These are phyloP conservation scores for Xiphias gladius DNA, from an alignment of 2,113 vertebrate species.

Conservation along the genomic window DNA sequence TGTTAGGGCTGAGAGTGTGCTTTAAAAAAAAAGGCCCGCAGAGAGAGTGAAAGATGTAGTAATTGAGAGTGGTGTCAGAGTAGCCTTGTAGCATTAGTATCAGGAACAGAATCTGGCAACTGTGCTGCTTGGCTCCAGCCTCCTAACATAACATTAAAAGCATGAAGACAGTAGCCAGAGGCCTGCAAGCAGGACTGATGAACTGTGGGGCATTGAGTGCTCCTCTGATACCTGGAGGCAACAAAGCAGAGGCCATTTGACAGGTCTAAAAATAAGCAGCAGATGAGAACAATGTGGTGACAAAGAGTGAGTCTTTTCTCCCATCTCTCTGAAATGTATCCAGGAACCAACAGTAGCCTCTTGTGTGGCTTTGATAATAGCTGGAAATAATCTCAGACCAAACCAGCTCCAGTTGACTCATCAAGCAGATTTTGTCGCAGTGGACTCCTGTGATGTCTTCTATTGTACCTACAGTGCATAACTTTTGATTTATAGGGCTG, in stretches of 20 bases:
- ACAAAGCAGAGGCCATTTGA: constrained; percentile 51
- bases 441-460: not conserved
- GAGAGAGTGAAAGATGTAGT: constrained; percentile 12
- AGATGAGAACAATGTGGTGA: constrained; percentile 48
- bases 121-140: constrained; percentile 43
- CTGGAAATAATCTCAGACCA: constrained; percentile 34
- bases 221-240: constrained; percentile 58
- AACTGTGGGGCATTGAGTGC: constrained; percentile 32
- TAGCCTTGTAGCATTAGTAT: constrained; percentile 59
- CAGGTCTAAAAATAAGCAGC: constrained; percentile 63
- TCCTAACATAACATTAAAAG: constrained; percentile 63
- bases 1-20: constrained; percentile 39
- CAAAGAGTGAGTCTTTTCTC: constrained; percentile 15
- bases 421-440: constrained; percentile 24
- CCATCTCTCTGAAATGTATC: constrained; percentile 33
- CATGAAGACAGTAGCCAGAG: constrained; percentile 54
- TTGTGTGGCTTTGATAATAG: constrained; percentile 32
- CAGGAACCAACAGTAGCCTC: not conserved
- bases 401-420: constrained; percentile 43
- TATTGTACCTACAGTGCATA: constrained; percentile 45
- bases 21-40: constrained; percentile 19
- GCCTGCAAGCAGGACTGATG: constrained; percentile 46
- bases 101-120: constrained; percentile 55
- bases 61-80: constrained; percentile 45
- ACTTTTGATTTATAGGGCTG: constrained; percentile 44